Evolutionary conservation across 2,113 vertebrate species (phyloP), one percentile per base, ranked within the genome.

Genomic region (Phrynocephalus versicolor): DNA sequence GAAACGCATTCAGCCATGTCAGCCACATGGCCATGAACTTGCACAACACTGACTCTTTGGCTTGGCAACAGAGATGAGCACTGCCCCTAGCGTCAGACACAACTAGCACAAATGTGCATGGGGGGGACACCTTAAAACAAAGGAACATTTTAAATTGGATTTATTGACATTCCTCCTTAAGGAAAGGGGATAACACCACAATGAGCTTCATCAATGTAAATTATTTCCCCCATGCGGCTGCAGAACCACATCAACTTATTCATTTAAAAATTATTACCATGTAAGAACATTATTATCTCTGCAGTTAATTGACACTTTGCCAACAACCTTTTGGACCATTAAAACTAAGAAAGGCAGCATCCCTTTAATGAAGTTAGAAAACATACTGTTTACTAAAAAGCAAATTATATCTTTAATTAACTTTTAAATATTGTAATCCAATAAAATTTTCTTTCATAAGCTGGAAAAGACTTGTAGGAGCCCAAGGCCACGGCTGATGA

Each of bases 241-340:
- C 82, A 92, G 94, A 95, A 85, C 82, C 94, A 91, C 86, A 94
- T 30, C 85, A 90, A 94, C 91, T 94, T 96, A 95, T 95, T 93
- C 89, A 96, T 94, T 95, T 90, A 93, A 94, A 95, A 96, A 96
- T 94, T 95, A 96, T 94, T 96, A 95, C 94, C 92, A 94, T 95
- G 95, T 92, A 96, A 95, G 95, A 96, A 96, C 92, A 94, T 94
- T 94, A 95, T 96, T 94, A 95, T 95, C 94, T 95, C 94, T 93
- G 89, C 92, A 93, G 93, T 92, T 95, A 95, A 95, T 92, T 90
- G 89, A 92, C 88, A 93, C 91, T 92, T 96, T 89, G 76, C 90
- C 94, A 92, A 93, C 93, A 96, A 96, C 90, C 86, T 94, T 92
- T 92, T 87, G 90, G 91, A 94, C 93, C 83, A 89, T 86, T 92